Evolutionary conservation across 1,140 invertebrate species (phyloP), one percentile per base, ranked within the genome.

Genomic region (Fragariocoptes setiger): DNA sequence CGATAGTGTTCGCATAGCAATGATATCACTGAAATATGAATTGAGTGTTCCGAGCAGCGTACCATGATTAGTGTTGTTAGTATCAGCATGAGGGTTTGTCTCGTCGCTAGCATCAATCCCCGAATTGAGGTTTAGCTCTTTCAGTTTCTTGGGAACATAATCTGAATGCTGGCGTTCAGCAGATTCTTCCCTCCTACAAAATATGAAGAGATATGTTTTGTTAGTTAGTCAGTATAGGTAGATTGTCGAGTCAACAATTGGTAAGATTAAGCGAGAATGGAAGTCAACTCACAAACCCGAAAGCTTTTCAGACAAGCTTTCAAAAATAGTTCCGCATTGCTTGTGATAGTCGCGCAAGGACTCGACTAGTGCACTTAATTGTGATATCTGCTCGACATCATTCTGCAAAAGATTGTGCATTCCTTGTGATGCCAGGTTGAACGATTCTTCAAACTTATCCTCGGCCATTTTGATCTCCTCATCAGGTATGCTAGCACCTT

Each of bases 321-420:
- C 72, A 35, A 97, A 62, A 48, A 92, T 72, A 52, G 88, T 79
- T 20, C 73, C 72, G 57, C 85, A 90, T 56, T 92, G 82, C 52
- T 77, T 74, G 59, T 97, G 88, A 60, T 92, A 97, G 50, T 94
- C 85, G 49, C 82, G 62, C 3, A 94, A 67, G 47, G 74, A 78
- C 57, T 95, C 85, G 25, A 83, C 74, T 59, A 97, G 86, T 48
- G 82, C 82, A 42, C 73, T 70, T 51, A 97, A 62, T 60, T 95
- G 86, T 43, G 83, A 82, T 41, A 97, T 77, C 66, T 95, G 86
- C 61, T 95, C 88, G 35, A 88, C 70, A 61, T 97, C 88, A 62
- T 92, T 95, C 57, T 88, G 83, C 47, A 99, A 67, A 48, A 99
- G 65, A 63, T 95, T 92, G 61, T 78, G 79, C 90, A 99, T 99